These are phyloP conservation scores for Urocitellus parryii DNA, from an alignment of 2,113 vertebrate species.

Conservation along the genomic window DNA sequence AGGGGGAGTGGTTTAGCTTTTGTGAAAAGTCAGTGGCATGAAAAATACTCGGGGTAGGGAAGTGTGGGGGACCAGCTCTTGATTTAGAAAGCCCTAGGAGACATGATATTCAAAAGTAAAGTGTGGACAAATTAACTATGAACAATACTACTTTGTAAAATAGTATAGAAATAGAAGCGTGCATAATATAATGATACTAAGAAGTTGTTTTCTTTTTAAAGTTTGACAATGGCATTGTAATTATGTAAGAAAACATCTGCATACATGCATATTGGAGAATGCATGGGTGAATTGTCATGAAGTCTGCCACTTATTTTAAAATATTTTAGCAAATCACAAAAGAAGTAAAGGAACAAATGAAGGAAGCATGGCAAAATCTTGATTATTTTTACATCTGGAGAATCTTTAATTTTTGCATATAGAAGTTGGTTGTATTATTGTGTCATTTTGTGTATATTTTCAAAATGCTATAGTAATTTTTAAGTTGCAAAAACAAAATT, in stretches of 20 bases:
- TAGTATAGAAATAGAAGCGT: background rate
- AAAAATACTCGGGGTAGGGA: background rate
- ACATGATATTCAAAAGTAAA: background rate
- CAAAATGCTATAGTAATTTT: background rate
- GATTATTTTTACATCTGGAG: background rate
- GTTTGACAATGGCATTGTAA: background rate
- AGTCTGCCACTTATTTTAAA: background rate
- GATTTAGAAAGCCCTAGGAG: background rate
- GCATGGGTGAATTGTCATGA: background rate
- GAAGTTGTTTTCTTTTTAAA: background rate
- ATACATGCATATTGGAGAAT: background rate
- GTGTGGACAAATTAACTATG: background rate
- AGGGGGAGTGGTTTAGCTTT: background rate
- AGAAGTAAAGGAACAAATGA: background rate
- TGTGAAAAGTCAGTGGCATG: background rate
- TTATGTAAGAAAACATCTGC: background rate
- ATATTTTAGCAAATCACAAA: background rate
- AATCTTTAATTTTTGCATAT: background rate
- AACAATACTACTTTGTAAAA: background rate
- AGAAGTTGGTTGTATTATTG: background rate
- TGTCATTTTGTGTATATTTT: background rate
- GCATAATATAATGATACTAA: background rate
- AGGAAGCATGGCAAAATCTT: background rate
- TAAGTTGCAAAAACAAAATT: background rate
- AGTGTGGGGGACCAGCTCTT: background rate